Evolutionary conservation across 2,113 vertebrate species (phyloP), one percentile per base, ranked within the genome.

Genomic region (Elaphurus davidianus): DNA sequence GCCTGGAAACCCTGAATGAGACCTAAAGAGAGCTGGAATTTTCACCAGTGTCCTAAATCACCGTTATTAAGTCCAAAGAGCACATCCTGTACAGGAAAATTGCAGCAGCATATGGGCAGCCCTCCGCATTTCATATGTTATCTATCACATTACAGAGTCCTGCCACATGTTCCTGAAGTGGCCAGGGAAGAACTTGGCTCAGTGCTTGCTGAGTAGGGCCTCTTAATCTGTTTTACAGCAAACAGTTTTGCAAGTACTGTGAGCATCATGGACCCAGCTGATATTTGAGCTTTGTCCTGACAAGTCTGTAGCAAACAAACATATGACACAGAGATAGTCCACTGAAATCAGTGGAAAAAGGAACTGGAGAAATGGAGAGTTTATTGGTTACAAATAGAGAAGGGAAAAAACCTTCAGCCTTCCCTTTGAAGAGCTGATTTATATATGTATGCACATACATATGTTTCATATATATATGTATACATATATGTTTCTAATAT

Each of bases 111-210:
- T 98, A 99, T 99, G 99, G 98, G 92, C 91, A 92, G 87, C 97
- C 36, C 98, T 97, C 96, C 95, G 96, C 90, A 97, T 84, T 98
- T 99, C 97, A 55, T 99, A 98, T 98, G 98, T 95, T 98, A 98
- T 98, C 98, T 97, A 99, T 99, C 98, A 98, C 97, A 98, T 98
- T 98, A 98, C 97, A 94, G 98, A 98, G 96, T 86, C 97, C 94
- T 79, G 97, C 98, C 97, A 99, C 98, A 97, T 98, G 98, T 98
- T 98, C 91, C 95, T 98, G 64, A 96, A 90, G 96, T 95, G 83
- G 98, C 98, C 98, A 98, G 98, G 98, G 98, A 98, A 97, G 98
- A 96, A 76, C 87, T 98, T 98, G 98, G 98, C 98, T 98, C 93
- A 0, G 0, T 67, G 97, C 74, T 95, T 97, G 93, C 98, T 98